A percentile compares a stretch with the other conserved stretches of the same genome.
phyloP scores from a whole-genome alignment of 2,888 invertebrate genomes.

The Scelioninae gen. 2 region DNA sequence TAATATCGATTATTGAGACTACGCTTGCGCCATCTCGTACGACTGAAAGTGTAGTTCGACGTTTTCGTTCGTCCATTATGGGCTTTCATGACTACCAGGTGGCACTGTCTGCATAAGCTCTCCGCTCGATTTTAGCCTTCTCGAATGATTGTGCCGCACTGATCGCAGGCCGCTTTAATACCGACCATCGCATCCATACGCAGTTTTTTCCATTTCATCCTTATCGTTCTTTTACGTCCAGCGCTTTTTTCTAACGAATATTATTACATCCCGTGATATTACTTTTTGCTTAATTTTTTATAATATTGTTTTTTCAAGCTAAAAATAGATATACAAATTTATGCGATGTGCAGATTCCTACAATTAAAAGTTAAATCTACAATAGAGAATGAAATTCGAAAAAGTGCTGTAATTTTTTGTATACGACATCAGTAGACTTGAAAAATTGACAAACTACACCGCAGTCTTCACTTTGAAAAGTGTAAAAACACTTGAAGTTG shows the following conservation, averaged over 20 bases:
- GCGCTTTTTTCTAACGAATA: too few species aligned
- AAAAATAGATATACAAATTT: too few species aligned
- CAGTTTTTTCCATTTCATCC: too few species aligned
- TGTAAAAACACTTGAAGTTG: constrained; percentile 44
- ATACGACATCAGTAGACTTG: not conserved
- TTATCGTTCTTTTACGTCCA: too few species aligned
- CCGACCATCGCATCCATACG: constrained; percentile 57
- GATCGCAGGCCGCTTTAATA: constrained; percentile 55
- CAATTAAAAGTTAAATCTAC: not conserved
- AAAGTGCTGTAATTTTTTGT: constrained; percentile 1
- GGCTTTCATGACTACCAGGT: constrained; percentile 56
- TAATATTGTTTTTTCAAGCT: too few species aligned
- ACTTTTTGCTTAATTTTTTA: too few species aligned
- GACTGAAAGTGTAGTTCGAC: constrained; percentile 57
- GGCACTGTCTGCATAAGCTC: constrained; percentile 60
- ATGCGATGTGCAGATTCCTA: too few species aligned
- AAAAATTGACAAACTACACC: constrained; percentile 41
- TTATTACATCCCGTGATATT: too few species aligned
- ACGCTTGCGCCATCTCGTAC: constrained; percentile 61
- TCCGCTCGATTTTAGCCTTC: constrained; percentile 50
- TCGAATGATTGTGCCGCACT: constrained; percentile 44
- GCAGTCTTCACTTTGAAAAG: constrained; percentile 42
- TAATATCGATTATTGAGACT: constrained; percentile 57
- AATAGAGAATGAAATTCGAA: not conserved
- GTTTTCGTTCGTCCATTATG: constrained; percentile 54